phyloP scores from a whole-genome alignment of 1,140 invertebrate species.

The Triops longicaudatus region DNA sequence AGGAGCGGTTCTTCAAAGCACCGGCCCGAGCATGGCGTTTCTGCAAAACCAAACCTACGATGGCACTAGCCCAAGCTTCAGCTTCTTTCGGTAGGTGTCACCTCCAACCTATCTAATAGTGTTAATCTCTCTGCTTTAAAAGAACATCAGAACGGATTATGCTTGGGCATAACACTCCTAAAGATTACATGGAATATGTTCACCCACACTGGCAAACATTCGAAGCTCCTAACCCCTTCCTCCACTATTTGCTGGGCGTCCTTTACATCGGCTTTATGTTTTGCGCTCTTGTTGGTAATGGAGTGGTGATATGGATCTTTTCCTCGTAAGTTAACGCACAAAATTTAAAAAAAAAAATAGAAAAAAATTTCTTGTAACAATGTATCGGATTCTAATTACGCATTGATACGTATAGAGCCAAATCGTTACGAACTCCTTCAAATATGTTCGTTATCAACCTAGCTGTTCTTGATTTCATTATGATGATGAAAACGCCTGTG shows the following conservation, averaged over 20 bases:
- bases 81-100: neutral
- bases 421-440: constrained; percentile 72
- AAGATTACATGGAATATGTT: constrained; percentile 62
- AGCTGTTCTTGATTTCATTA: constrained; percentile 74
- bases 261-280: constrained; percentile 71
- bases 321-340: constrained; percentile 51
- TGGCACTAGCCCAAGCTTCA: neutral
- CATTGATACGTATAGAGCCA: constrained; percentile 53
- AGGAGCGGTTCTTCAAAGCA: constrained; percentile 8
- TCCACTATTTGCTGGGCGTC: constrained; percentile 72
- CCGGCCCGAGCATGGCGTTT: neutral
- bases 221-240: constrained; percentile 65
- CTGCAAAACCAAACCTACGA: neutral
- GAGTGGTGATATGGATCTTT: constrained; percentile 82
- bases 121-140: neutral
- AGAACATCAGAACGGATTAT: constrained; percentile 39
- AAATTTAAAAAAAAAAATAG: neutral
- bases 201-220: constrained; percentile 70
- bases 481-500: constrained; percentile 77
- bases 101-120: neutral
- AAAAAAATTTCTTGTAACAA: too few relatives aligned
- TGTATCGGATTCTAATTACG: too few relatives aligned
- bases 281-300: constrained; percentile 68
- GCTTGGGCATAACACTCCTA: constrained; percentile 65
- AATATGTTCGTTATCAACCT: constrained; percentile 83